Base-by-base conservation (phyloP, 2,888 invertebrate species). In the Acleris laterana region DNA sequence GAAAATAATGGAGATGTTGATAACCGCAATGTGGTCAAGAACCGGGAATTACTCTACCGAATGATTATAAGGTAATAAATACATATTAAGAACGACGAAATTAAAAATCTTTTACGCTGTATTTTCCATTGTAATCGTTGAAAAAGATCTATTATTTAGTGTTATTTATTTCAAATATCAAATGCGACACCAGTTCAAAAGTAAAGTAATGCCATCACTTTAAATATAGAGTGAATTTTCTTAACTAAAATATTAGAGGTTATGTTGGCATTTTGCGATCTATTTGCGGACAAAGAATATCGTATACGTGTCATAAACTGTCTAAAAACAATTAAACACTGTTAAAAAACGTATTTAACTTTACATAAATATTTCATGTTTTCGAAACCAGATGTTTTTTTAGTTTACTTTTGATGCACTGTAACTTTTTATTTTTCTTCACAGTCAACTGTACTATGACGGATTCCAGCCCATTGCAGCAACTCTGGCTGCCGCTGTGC, bases 381-480 rank as follows among this genome's bases (percentile, higher is more conserved):
- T 11, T 32, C 32, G 1, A 11, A 32, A 32, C 32, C 3, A 38
- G 38, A 38, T 13, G 32, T 3, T 11, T 38, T 38, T 38, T 38
- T 3, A 0, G 4, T 38, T 4, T 9, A 17, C 55, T 1, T 46
- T 48, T 49, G 53, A 57, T n/a, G 42, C 32, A 42, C 50, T 51
- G 13, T 20, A 38, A 46, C 60, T 69, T 22, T 62, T 65, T 68
- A 59, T 55, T 62, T 63, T 68, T 71, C 70, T 71, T 93, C 94
- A 44, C 84, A 99, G 99, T 78, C 99, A 99, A 87, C 93, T 99
- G 61, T 98, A 97, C 87, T 99, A 99, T 82, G 99, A 99, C 95
- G 99, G 99, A 0, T 96, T 98, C 84, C 98, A 98, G 83, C 95
- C 96, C n/a, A 93, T 99, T 58, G 99, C 99, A 0, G 95, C 97